These are phyloP conservation scores for Leucopsar rothschildi DNA, from an alignment of 2,113 vertebrate species.

Conservation along the genomic window DNA sequence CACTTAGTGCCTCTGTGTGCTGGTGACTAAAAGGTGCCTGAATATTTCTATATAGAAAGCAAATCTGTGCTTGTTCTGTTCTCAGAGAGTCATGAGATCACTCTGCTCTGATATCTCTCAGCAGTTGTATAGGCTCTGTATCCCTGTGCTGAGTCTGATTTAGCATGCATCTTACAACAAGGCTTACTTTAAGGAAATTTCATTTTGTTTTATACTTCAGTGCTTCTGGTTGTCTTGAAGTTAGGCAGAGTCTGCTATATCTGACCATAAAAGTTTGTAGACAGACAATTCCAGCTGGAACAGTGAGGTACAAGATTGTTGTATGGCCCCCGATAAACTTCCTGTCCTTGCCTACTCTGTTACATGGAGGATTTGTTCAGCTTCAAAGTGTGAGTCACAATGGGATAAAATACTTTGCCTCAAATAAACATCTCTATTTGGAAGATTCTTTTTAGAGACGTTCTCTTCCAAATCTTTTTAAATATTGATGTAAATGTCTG, in stretches of 20 bases:
- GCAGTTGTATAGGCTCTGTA: background rate
- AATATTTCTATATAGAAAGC: background rate
- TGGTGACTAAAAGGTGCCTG: background rate
- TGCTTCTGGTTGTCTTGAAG: background rate
- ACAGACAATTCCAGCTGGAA: background rate
- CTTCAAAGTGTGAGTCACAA: background rate
- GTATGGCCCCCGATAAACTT: background rate
- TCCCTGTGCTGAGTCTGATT: background rate
- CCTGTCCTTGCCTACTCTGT: background rate
- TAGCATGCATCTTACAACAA: background rate
- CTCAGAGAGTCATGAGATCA: background rate
- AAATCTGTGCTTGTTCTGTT: background rate
- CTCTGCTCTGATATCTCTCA: background rate
- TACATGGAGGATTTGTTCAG: background rate
- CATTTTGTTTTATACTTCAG: background rate
- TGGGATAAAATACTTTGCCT: background rate
- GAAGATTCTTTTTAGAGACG: background rate
- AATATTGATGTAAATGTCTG: constrained; percentile 30
- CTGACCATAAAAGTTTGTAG: background rate
- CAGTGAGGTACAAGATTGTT: background rate
- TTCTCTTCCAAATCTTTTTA: background rate
- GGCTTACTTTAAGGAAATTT: background rate
- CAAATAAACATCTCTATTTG: background rate
- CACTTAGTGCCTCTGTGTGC: background rate
- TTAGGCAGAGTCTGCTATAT: background rate